These are phyloP conservation scores for Enteromius mattozi DNA, from an alignment of 2,797 vertebrate species.

Conservation along the genomic window DNA sequence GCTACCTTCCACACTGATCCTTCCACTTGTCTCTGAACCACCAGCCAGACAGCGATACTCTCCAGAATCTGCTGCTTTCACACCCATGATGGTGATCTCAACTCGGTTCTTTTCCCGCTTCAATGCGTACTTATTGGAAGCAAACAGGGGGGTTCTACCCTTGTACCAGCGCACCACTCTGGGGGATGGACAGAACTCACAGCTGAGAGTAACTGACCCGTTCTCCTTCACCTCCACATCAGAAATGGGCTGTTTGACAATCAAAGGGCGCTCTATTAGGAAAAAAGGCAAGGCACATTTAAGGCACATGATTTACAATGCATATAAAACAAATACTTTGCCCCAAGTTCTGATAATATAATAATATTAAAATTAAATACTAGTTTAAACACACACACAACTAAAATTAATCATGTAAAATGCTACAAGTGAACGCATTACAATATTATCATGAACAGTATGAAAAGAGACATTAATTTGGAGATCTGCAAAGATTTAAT, in stretches of 20 bases:
- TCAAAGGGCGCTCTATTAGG: conserved; percentile 83
- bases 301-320: neutral
- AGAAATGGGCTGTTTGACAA: conserved; percentile 85
- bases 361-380: neutral
- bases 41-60: conserved; percentile 89
- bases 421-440: neutral
- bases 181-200: conserved; percentile 89
- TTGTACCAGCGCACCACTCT: conserved; percentile 92
- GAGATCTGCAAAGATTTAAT: neutral
- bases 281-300: neutral
- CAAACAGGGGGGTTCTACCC: conserved; percentile 79
- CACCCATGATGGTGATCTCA: conserved; percentile 83
- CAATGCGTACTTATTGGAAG: conserved; percentile 85
- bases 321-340: conserved; percentile 1
- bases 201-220: conserved; percentile 85
- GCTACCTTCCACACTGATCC: conserved; percentile 87
- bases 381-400: neutral
- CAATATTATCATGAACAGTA: neutral
- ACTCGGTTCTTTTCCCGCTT: conserved; percentile 82
- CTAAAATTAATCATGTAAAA: neutral
- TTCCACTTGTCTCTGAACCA: conserved; percentile 81
- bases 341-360: neutral
- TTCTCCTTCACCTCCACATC: conserved; percentile 84
- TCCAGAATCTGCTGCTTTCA: conserved; percentile 82
- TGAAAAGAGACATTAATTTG: neutral